Conservation (phyloP, 2,888 invertebrate species). For the Kryphioiulus occultus region DNA sequence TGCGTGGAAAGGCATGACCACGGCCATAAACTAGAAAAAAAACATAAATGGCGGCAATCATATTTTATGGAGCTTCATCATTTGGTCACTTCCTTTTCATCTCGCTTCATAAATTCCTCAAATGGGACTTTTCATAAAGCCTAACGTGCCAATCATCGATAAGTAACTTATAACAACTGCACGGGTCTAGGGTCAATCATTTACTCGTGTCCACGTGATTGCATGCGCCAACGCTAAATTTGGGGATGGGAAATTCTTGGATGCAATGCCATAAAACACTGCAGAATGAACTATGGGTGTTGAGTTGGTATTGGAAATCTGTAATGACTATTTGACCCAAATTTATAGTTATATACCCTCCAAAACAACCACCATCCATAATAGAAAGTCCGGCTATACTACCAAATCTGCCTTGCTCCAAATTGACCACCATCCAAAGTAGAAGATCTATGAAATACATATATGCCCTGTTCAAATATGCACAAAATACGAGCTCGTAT, state of each 20-base stretch:
- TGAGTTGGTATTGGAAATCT: background rate
- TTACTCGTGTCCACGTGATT: background rate
- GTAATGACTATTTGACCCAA: background rate
- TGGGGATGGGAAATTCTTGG: background rate
- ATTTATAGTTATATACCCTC: background rate
- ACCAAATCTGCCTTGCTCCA: too few species aligned
- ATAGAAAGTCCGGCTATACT: too few species aligned
- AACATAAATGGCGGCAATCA: background rate
- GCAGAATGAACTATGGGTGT: background rate
- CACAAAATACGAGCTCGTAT: too few species aligned
- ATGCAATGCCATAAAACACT: background rate
- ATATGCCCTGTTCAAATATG: too few species aligned
- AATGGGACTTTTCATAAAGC: slow-evolving; percentile 4
- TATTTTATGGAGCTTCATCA: slow-evolving; percentile 35
- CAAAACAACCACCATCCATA: too few species aligned
- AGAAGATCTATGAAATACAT: too few species aligned
- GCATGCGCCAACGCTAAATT: background rate
- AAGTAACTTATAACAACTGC: background rate
- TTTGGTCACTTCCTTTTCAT: slow-evolving; percentile 40
- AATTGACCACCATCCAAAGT: too few species aligned
- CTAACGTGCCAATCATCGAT: slow-evolving; percentile 32
- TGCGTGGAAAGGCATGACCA: background rate
- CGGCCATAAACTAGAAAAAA: background rate
- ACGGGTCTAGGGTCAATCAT: background rate
- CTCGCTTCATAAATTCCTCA: slow-evolving; percentile 36